Conservation (phyloP, 2,888 invertebrate species). For the Diaphora mendica region DNA sequence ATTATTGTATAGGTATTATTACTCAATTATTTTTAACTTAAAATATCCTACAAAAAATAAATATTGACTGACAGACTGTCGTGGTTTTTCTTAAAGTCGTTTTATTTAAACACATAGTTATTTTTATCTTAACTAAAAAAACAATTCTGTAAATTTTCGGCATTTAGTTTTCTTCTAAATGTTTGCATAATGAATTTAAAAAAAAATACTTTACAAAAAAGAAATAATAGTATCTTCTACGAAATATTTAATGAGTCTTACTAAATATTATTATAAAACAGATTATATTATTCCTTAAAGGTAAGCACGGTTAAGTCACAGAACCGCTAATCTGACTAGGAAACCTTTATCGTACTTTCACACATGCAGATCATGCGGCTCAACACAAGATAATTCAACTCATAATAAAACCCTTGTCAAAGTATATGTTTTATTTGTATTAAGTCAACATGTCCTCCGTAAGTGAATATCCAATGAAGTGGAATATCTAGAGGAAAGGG, state of each 20-base stretch:
- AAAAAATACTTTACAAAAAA: neutral
- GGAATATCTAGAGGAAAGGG: neutral
- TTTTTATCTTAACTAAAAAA: neutral
- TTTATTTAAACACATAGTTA: neutral
- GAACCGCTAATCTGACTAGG: neutral
- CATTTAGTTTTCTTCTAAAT: constrained; percentile 5
- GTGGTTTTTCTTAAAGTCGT: neutral
- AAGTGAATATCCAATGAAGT: neutral
- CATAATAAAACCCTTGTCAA: neutral
- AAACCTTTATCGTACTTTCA: neutral
- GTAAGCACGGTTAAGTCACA: neutral
- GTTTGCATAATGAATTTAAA: neutral
- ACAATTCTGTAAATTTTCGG: neutral
- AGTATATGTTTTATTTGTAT: neutral
- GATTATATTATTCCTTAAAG: neutral
- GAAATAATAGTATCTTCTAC: neutral
- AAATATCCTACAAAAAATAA: neutral
- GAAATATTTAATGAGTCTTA: neutral
- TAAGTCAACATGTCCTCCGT: neutral
- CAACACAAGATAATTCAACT: neutral
- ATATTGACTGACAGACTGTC: neutral
- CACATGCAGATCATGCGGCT: too few species aligned
- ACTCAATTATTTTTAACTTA: neutral
- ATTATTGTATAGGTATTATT: too few species aligned
- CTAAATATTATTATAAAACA: neutral